Conservation (phyloP, 2,113 vertebrate genomes). For the Gavia stellata region DNA sequence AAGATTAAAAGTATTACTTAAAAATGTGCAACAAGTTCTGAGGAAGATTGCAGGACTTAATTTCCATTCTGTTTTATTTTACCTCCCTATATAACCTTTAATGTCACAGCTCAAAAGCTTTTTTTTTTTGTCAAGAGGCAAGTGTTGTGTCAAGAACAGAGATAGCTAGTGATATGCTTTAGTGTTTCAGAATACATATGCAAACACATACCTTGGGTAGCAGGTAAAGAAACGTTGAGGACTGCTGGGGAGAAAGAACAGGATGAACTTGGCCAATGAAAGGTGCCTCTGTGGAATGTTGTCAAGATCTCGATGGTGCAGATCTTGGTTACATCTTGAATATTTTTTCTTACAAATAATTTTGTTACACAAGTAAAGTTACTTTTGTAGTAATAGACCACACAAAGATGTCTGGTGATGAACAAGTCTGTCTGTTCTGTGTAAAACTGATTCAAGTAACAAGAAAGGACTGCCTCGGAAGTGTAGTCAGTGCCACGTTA, state of each 20-base stretch:
- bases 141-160: not conserved
- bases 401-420: too few relatives aligned
- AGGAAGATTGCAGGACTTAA: not conserved
- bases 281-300: not conserved
- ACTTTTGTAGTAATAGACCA: not conserved
- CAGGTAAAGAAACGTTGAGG: not conserved
- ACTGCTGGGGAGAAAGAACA: not conserved
- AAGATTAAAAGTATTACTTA: not conserved
- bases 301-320: too few relatives aligned
- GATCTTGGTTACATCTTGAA: not conserved
- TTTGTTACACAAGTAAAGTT: not conserved
- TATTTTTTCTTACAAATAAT: not conserved
- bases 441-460: not conserved
- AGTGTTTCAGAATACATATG: not conserved
- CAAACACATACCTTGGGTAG: not conserved
- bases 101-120: not conserved
- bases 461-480: not conserved
- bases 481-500: not conserved
- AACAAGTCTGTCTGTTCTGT: accelerated
- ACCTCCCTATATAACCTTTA: not conserved
- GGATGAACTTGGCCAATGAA: not conserved
- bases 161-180: not conserved
- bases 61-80: not conserved
- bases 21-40: not conserved
- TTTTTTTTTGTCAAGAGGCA: not conserved